These are phyloP conservation scores for Hippocampus guttulatus DNA, from an alignment of 2,113 vertebrate species.

Conservation along the genomic window DNA sequence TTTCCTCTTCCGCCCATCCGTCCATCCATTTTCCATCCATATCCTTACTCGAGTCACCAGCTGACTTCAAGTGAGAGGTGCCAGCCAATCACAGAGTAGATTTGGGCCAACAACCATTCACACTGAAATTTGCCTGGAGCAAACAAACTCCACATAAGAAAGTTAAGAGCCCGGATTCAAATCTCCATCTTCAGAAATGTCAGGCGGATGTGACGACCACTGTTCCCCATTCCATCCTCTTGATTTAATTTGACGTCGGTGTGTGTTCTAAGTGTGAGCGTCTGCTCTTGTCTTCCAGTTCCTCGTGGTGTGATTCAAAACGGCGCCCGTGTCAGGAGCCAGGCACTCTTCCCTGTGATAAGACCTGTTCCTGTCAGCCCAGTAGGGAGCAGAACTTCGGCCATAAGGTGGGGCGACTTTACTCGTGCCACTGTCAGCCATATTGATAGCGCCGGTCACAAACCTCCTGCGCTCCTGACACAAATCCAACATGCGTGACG, in stretches of 20 bases:
- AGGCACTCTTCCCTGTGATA: slow-evolving; percentile 90
- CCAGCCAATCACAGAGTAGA: no score
- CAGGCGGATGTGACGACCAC: no score
- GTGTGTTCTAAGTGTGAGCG: background rate
- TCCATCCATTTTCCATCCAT: background rate
- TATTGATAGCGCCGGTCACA: slow-evolving; percentile 4
- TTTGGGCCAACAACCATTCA: no score
- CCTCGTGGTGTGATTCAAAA: slow-evolving; percentile 95
- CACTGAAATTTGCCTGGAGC: no score
- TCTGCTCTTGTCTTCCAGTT: slow-evolving; percentile 71
- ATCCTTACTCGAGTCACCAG: no score
- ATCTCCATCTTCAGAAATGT: no score
- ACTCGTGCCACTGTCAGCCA: slow-evolving; percentile 1
- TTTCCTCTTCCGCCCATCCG: background rate
- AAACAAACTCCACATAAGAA: no score
- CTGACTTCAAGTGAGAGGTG: no score
- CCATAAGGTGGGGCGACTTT: slow-evolving; percentile 80
- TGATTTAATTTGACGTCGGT: background rate
- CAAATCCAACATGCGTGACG: background rate
- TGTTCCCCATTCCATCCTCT: background rate
- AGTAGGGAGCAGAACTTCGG: slow-evolving; percentile 85
- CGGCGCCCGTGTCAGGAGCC: slow-evolving; percentile 89
- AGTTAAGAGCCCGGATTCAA: no score
- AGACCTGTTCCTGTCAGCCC: slow-evolving; percentile 90
- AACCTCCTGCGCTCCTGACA: background rate